These are phyloP conservation scores for Stenolophus ochropezus DNA, from an alignment of 2,888 invertebrate species.

Conservation along the genomic window DNA sequence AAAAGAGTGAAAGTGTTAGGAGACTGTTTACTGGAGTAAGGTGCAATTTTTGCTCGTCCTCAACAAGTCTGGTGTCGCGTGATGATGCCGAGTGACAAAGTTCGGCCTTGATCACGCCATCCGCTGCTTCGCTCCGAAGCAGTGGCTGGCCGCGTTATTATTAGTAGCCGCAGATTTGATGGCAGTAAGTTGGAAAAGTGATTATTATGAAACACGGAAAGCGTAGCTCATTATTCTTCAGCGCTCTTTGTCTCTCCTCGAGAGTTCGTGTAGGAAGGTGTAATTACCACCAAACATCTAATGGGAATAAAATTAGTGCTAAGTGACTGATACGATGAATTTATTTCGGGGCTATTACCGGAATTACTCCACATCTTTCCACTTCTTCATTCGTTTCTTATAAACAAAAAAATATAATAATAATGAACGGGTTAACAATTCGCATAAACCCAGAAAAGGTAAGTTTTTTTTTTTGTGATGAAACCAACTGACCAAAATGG, in stretches of 20 bases:
- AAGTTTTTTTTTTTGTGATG: too few species aligned
- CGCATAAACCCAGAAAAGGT: too few species aligned
- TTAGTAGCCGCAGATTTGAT: slow-evolving; percentile 55
- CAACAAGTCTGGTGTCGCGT: slow-evolving; percentile 30
- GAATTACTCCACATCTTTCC: too few species aligned
- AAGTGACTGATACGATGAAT: slow-evolving; percentile 29
- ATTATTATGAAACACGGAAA: slow-evolving; percentile 59
- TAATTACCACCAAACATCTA: slow-evolving; percentile 40
- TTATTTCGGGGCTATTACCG: slow-evolving; percentile 6
- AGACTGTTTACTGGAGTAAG: too few species aligned
- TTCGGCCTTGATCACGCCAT: slow-evolving; percentile 56
- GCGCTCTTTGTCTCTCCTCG: slow-evolving; percentile 41
- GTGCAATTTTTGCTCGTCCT: too few species aligned
- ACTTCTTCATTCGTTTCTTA: too few species aligned
- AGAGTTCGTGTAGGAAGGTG: slow-evolving; percentile 18
- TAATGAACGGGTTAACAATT: too few species aligned
- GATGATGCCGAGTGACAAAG: slow-evolving; percentile 55
- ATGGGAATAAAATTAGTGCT: slow-evolving; percentile 47
- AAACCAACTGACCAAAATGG: too few species aligned
- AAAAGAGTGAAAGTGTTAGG: too few species aligned
- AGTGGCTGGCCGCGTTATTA: slow-evolving; percentile 48
- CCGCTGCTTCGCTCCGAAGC: slow-evolving; percentile 55
- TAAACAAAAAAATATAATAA: too few species aligned
- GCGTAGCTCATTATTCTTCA: slow-evolving; percentile 40
- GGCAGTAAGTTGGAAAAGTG: slow-evolving; percentile 57